Evolutionary conservation across 2,888 invertebrate genomes (phyloP), one percentile per base, ranked within the genome.

Genomic region (Stenoptilia bipunctidactyla): DNA sequence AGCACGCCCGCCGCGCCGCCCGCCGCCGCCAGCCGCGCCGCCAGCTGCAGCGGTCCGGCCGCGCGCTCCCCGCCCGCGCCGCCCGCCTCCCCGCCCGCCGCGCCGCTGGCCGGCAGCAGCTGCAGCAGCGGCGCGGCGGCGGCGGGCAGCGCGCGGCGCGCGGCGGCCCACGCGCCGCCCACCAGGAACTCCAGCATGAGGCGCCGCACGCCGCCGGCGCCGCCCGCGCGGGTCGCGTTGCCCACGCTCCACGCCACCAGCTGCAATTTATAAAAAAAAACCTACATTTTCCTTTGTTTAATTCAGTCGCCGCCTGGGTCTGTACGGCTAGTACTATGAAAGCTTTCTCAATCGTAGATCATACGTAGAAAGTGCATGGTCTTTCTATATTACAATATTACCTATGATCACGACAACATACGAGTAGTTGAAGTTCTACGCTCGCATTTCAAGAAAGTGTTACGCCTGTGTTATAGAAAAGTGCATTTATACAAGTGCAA

Each of bases 101-200:
- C 88, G 9, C 92, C 91, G 61, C 92, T 92, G 12, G 10, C 10
- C 33, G 94, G 93, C 49, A 94, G 71, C 48, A 92, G 75, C 45
- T 87, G 86, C 45, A 91, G 76, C n/a, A 93, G 79, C 1, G 87
- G 79, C 30, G 86, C 61, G 0, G 92, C 91, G 48, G 93, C 90
- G n/a, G 87, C 76, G 1, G 92, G 88, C 46, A 94, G 71, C 49
- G 90, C 89, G 48, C 91, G 89, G 45, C 89, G 87, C 0, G 92
- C 89, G 13, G 90, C 82, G 0, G 90, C 86, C 66, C 89, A 90
- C 10, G 93, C 88, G 40, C 89, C 89, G 38, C 90, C 90, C 35
- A 94, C 88, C 2, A 96, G 79, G 56, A 92, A 92, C 77, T 96
- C 96, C 67, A 93, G 91, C 59, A 95, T 85, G 40, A 92, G 75